Conservation (phyloP, 2,113 vertebrate genomes). For the Megalops atlanticus region DNA sequence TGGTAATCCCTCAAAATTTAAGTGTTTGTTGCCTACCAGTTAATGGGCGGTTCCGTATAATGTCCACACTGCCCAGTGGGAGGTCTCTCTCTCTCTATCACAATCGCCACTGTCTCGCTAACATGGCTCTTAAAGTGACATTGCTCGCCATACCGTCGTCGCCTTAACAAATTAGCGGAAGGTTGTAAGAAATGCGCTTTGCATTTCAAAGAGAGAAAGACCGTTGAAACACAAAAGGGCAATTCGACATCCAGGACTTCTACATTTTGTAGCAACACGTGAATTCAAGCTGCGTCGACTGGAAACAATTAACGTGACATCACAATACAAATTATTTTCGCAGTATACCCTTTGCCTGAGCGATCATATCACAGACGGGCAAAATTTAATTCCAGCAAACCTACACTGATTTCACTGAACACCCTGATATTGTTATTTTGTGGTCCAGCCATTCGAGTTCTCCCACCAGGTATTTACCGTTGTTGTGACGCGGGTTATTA, state of each 20-base stretch:
- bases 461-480: neutral
- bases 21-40: conserved; percentile 69
- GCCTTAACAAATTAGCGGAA: conserved; percentile 48
- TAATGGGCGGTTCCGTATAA: conserved; percentile 68
- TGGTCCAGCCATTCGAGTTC: neutral
- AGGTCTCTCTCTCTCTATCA: conserved; percentile 64
- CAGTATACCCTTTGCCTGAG: neutral
- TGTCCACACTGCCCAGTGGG: conserved; percentile 67
- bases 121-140: conserved; percentile 48
- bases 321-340: conserved; percentile 1
- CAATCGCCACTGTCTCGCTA: conserved; percentile 49
- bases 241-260: neutral
- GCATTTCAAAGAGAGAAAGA: conserved; percentile 63
- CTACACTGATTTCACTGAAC: neutral
- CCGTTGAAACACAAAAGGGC: conserved; percentile 39
- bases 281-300: neutral
- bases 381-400: neutral
- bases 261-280: conserved; percentile 5
- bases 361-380: neutral
- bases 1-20: conserved; percentile 64
- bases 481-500: neutral
- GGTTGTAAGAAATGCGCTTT: conserved; percentile 51
- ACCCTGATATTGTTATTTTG: neutral
- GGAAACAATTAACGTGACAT: conserved; percentile 15
- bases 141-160: conserved; percentile 32